Conservation (phyloP, 2,888 invertebrate genomes). For the Thysanoteuthis rhombus region DNA sequence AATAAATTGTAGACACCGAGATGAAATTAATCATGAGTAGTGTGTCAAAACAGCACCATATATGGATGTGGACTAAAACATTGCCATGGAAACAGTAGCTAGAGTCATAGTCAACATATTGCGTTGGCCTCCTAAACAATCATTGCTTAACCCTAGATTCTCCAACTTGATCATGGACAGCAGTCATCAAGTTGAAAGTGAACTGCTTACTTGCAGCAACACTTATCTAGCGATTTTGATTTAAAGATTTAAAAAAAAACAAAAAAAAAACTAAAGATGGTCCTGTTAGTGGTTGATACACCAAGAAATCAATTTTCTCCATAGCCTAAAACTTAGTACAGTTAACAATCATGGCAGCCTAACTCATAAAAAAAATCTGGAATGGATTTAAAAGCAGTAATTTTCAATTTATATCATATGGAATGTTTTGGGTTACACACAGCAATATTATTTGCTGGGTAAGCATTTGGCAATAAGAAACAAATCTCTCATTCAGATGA, state of each 20-base stretch:
- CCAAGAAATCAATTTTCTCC: not conserved
- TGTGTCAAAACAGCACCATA: constrained; percentile 27
- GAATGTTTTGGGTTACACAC: not conserved
- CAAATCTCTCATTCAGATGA: not conserved
- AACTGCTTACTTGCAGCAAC: not conserved
- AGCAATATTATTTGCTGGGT: not conserved
- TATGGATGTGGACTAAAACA: constrained; percentile 17
- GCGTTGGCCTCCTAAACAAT: constrained; percentile 12
- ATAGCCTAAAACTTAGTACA: constrained; percentile 22
- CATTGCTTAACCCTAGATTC: not conserved
- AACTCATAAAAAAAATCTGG: not conserved
- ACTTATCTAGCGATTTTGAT: not conserved
- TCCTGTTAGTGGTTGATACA: not conserved
- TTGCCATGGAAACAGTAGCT: not conserved
- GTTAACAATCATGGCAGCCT: not conserved
- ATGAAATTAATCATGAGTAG: constrained; percentile 27
- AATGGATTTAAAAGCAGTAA: not conserved
- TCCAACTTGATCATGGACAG: not conserved
- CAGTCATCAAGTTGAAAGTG: not conserved
- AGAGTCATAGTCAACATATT: not conserved
- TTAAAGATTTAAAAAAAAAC: not conserved
- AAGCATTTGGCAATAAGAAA: not conserved
- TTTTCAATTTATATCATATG: not conserved
- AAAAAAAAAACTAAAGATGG: not conserved
- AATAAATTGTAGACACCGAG: constrained; percentile 14